Evolutionary conservation across 2,888 invertebrate species (phyloP).

Genomic region (Tyria jacobaeae): DNA sequence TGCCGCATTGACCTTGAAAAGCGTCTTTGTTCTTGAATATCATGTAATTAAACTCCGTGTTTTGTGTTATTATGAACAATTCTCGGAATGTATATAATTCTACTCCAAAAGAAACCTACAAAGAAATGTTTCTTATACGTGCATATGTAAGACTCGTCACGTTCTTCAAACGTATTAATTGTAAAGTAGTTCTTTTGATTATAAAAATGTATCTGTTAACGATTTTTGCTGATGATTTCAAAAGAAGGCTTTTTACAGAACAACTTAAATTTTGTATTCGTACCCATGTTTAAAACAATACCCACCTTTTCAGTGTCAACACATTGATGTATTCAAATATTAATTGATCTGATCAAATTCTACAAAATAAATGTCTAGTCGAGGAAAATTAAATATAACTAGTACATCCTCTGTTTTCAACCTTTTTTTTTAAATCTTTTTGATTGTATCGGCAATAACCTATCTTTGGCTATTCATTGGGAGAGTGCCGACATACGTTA

Average conservation of each 20-base stretch:
- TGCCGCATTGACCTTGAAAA: conserved; percentile 37
- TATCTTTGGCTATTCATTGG: conserved; percentile 8
- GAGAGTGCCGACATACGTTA: conserved; percentile 24
- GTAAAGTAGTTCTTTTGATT: neutral
- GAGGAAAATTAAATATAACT: neutral
- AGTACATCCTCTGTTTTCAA: too few relatives aligned
- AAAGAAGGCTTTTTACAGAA: too few relatives aligned
- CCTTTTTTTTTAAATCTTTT: neutral
- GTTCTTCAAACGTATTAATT: too few relatives aligned
- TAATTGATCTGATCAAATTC: too few relatives aligned
- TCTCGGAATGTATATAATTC: conserved; percentile 26
- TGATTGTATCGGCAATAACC: neutral
- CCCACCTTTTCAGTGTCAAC: too few relatives aligned
- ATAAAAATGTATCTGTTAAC: neutral
- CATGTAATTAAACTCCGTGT: conserved; percentile 29
- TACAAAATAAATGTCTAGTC: too few relatives aligned
- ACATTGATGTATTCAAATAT: too few relatives aligned
- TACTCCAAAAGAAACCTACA: conserved; percentile 10
- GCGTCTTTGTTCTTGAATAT: conserved; percentile 30
- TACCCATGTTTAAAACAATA: too few relatives aligned
- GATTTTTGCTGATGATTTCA: too few relatives aligned
- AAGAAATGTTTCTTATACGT: too few relatives aligned
- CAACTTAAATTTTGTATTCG: too few relatives aligned
- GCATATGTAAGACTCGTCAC: too few relatives aligned
- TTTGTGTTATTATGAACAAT: conserved; percentile 32